A percentile compares a stretch with the other conserved stretches of the same genome.
These are phyloP conservation scores for Nymphalis c-album DNA, from an alignment of 2,888 invertebrate species.

Conservation along the genomic window DNA sequence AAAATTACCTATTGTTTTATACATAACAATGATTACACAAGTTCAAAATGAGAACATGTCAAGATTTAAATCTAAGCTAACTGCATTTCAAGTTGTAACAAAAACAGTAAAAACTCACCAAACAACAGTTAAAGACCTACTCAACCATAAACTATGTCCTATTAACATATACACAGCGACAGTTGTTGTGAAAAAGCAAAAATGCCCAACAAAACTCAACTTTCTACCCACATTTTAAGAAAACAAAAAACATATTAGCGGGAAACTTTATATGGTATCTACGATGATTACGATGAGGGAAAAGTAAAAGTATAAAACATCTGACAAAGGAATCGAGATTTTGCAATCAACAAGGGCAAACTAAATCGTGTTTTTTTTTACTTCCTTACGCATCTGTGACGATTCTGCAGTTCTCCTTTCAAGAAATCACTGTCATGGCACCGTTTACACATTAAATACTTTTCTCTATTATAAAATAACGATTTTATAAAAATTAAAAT, in stretches of 20 bases:
- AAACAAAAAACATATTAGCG: constrained; percentile 50
- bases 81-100: constrained; percentile 49
- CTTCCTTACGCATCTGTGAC: constrained; percentile 43
- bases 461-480: constrained; percentile 56
- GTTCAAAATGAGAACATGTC: constrained; percentile 42
- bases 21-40: constrained; percentile 34
- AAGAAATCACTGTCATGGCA: constrained; percentile 61
- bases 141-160: constrained; percentile 58
- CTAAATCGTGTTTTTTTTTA: constrained; percentile 66
- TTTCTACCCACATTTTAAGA: constrained; percentile 48
- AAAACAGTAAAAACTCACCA: constrained; percentile 40
- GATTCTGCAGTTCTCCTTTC: constrained; percentile 50
- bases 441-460: constrained; percentile 53
- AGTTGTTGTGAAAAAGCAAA: constrained; percentile 26
- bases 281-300: constrained; percentile 47
- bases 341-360: constrained; percentile 71
- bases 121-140: constrained; percentile 52
- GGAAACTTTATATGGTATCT: constrained; percentile 50
- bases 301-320: constrained; percentile 72
- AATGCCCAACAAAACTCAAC: constrained; percentile 35
- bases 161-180: constrained; percentile 51
- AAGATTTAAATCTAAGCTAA: constrained; percentile 50
- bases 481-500: constrained; percentile 59
- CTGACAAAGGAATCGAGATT: constrained; percentile 77
- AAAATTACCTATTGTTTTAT: constrained; percentile 13